Evolutionary conservation across 2,888 invertebrate species (phyloP), one percentile per base, ranked within the genome.

Genomic region (Tortricodes alternella): DNA sequence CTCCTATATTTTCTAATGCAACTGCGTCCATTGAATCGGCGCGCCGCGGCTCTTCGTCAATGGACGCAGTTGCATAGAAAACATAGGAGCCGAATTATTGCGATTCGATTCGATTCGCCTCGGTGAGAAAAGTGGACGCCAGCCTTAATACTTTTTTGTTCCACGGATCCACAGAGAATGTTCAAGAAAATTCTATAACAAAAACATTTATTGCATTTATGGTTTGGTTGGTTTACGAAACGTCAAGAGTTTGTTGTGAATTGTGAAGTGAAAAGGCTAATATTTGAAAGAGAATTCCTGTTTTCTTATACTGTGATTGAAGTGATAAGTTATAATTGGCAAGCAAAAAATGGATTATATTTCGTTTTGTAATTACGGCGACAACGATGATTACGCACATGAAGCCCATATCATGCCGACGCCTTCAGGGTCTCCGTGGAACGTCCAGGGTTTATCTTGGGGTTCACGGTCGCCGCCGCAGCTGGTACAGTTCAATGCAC

Each of bases 401-500:
- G 82, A 76, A 44, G 70, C 80, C 0, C 87, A 85, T 59, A 66
- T 63, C 8, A 85, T 91, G 85, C 89, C 89, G 3, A 78, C 69
- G 11, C 90, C 91, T 7, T 76, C 88, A 3, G 84, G 83, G n/a
- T 60, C 75, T 1, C 90, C 91, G 0, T 92, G 92, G 92, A 92
- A 90, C 63, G 78, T 91, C 3, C 89, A 92, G 56, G 83, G 85
- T 7, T 72, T 93, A 63, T 77, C 92, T 0, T 93, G 93, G 93
- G 89, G 92, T 8, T 73, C 87, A 66, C 71, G 76, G 1, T 77
- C 85, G 8, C 86, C 89, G 0, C 88, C 89, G 1, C 76, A 82
- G 18, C 61, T 91, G n/a, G 88, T 91, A 7, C 85, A 89, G 56
- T 91, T 92, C 73, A 83, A 92, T 58, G 85, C 82, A 46, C 88